Conservation (phyloP, 2,797 vertebrate species). For the Podarcis lilfordi region DNA sequence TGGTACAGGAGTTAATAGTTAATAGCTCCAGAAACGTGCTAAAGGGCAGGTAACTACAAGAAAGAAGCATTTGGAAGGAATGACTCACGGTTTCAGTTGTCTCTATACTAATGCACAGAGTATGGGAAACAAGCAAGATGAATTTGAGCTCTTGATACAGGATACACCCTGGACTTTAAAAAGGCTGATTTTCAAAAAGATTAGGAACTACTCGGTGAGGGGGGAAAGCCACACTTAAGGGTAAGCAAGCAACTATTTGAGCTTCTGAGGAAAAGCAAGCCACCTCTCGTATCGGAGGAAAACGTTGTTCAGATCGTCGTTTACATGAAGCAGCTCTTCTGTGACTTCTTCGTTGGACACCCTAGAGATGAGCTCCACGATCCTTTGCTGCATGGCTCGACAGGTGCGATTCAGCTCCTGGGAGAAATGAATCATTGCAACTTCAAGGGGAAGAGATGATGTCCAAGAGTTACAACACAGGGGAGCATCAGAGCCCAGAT, state of each 20-base stretch:
- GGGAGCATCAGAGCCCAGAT: neutral
- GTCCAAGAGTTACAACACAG: neutral
- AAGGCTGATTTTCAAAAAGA: no score
- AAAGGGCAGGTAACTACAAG: no score
- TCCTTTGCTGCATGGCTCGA: constrained; percentile 95
- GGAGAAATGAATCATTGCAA: constrained; percentile 30
- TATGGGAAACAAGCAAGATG: no score
- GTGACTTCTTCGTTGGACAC: constrained; percentile 96
- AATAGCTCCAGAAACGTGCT: no score
- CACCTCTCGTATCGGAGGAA: constrained; percentile 96
- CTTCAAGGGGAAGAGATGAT: neutral
- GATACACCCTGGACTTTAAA: no score
- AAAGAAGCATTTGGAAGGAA: no score
- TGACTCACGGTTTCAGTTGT: no score
- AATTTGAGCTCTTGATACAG: no score
- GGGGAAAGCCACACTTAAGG: neutral
- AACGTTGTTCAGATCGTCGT: constrained; percentile 98
- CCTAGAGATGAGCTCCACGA: constrained; percentile 94
- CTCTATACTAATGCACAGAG: no score
- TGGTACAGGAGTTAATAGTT: no score
- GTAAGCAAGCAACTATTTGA: neutral
- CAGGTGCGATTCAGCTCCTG: constrained; percentile 97
- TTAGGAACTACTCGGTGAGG: no score
- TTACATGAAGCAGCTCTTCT: constrained; percentile 94
- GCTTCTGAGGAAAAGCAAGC: neutral